Conservation (phyloP, 1,140 invertebrate species). For the Xylocopa sonorina region DNA sequence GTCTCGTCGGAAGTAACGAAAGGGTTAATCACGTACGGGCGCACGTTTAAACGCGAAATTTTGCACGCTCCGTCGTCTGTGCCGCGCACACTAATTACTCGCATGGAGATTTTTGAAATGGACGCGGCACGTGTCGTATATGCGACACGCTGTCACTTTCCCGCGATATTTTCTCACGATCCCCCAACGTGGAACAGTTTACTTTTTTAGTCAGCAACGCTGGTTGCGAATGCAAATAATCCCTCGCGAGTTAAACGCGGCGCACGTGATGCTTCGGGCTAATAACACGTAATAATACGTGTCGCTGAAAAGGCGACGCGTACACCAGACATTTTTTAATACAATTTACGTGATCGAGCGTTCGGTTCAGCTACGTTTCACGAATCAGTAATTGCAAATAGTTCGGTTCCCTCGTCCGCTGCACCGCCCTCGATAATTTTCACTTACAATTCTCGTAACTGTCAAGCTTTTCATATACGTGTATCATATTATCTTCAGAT, state of each 20-base stretch:
- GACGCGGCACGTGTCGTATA: not conserved
- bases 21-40: not conserved
- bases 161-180: constrained; percentile 26
- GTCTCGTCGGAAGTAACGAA: too few species aligned
- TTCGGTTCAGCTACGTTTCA: not conserved
- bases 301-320: constrained; percentile 27
- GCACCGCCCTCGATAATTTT: not conserved
- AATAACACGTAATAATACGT: constrained; percentile 47
- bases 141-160: not conserved
- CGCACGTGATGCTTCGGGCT: constrained; percentile 26
- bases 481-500: constrained; percentile 21
- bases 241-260: not conserved
- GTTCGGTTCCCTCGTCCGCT: not conserved
- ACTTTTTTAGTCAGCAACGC: not conserved
- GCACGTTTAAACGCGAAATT: not conserved
- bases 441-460: constrained; percentile 1
- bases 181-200: not conserved
- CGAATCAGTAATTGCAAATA: not conserved
- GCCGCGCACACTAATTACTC: constrained; percentile 29
- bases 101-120: constrained; percentile 34
- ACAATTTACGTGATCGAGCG: constrained; percentile 20
- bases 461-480: too few species aligned
- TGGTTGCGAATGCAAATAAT: constrained; percentile 28
- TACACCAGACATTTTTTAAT: constrained; percentile 26
- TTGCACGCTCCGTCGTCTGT: not conserved